Conservation (phyloP, 2,797 vertebrate species). For the Megaceryle alcyon region DNA sequence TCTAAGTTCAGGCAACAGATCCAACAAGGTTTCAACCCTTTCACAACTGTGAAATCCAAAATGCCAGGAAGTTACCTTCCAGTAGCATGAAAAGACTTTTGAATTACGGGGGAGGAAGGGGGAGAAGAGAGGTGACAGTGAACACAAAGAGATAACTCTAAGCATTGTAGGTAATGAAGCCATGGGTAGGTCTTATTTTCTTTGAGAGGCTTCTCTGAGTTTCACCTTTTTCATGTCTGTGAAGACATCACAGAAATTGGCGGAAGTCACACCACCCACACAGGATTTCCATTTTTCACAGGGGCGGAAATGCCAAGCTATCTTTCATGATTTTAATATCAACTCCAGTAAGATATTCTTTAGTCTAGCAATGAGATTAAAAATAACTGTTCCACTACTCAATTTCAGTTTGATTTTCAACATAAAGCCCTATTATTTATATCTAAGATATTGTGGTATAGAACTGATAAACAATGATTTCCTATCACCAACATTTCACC, state of each 20-base stretch:
- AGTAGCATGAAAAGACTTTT: not conserved
- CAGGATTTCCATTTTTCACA: not conserved
- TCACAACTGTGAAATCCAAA: not conserved
- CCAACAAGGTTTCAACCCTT: not conserved
- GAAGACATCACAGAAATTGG: not conserved
- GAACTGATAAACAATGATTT: not conserved
- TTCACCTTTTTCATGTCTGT: not conserved
- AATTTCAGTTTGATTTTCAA: not conserved
- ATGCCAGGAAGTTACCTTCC: not conserved
- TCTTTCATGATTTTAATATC: not conserved
- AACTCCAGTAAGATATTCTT: not conserved
- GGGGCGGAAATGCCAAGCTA: not conserved
- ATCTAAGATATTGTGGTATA: not conserved
- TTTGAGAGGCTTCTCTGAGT: not conserved
- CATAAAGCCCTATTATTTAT: not conserved
- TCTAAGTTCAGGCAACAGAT: not conserved
- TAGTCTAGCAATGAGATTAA: not conserved
- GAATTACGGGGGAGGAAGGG: not conserved
- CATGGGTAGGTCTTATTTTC: not conserved
- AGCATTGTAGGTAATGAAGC: not conserved
- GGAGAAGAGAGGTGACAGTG: not conserved
- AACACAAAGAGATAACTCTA: not conserved
- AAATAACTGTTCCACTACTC: not conserved
- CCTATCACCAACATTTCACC: not conserved
- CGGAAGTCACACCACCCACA: not conserved